Evolutionary conservation across 92 coral and sea anemone species (phyloP), one percentile per base, ranked within the genome.

Genomic region (Heliopora coerulea): DNA sequence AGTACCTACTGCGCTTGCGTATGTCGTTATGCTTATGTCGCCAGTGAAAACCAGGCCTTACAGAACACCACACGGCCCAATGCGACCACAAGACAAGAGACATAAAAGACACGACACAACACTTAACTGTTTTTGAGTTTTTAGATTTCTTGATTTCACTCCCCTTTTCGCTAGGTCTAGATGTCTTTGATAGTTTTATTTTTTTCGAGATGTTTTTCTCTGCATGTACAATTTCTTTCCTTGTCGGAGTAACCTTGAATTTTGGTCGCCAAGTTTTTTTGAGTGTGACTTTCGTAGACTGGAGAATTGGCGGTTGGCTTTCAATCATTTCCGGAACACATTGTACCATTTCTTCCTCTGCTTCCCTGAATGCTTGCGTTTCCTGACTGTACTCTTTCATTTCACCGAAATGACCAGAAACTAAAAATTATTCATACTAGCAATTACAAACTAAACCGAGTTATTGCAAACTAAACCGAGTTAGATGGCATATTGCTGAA

Each of bases 281-380:
- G 1, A 23, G 11, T 19, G 12, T 27, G 19, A 37, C 11, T 37
- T 23, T 19, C 5, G 3, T 58, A 32, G 37, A 8, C 25, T 58
- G 32, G 19, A 14, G 7, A 25, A 27, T 3, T 12, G n/a, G 41
- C 20, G 74, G 74, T 25, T 58, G 28, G 17, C 33, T 44, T 0
- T 26, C 40, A 20, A 27, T 23, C 4, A 46, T 18, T 27, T 67
- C 74, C 9, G 74, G 74, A 15, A 67, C 74, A 67, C 74, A 67
- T 29, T 67, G 74, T 29, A 39, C 74, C 74, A 67, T 67, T 46
- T 67, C 74, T 18, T 67, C 74, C 27, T 67, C 74, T 65, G 46
- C 33, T 7, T 67, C 74, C 15, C 2, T n/a, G 15, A n/a, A 46
- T 46, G n/a, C 2, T 15, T 8, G 52, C 10, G n/a, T 6, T 46